Evolutionary conservation across 2,888 invertebrate genomes (phyloP).

Genomic region (Drosophila affinis): DNA sequence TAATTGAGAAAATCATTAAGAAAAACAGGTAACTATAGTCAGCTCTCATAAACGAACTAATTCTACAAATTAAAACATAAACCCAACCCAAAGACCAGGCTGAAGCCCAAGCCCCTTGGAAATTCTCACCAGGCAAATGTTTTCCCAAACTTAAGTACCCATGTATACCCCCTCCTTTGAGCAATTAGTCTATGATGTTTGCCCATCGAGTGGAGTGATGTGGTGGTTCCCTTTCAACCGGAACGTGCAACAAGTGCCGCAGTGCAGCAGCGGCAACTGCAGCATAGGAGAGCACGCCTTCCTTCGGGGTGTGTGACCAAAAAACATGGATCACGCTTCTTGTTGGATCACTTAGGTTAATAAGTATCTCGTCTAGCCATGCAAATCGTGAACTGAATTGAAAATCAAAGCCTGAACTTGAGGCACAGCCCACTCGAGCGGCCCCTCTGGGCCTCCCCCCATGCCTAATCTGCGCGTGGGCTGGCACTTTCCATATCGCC

Average conservation of each 20-base stretch:
- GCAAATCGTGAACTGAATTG: constrained; percentile 51
- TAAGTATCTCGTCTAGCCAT: constrained; percentile 54
- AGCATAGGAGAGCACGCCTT: constrained; percentile 35
- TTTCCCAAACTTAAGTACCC: constrained; percentile 10
- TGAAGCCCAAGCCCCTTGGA: background rate
- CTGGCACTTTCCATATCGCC: constrained; percentile 41
- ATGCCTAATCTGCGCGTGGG: constrained; percentile 32
- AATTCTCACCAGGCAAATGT: background rate
- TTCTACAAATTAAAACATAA: background rate
- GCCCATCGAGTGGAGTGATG: constrained; percentile 5
- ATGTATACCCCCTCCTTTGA: constrained; percentile 1
- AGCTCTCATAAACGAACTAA: background rate
- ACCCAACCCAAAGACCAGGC: background rate
- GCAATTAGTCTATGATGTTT: constrained; percentile 33
- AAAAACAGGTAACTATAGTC: background rate
- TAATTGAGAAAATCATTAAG: background rate
- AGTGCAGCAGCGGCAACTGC: constrained; percentile 18
- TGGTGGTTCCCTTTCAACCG: background rate
- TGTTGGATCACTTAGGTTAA: constrained; percentile 51
- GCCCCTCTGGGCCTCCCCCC: background rate
- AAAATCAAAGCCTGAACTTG: constrained; percentile 50
- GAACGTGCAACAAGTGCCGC: constrained; percentile 31
- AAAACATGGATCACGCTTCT: constrained; percentile 51
- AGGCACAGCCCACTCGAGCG: constrained; percentile 30
- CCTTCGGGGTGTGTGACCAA: constrained; percentile 53